Evolutionary conservation across 2,113 vertebrate genomes (phyloP).

Genomic region (Marmota flaviventris): DNA sequence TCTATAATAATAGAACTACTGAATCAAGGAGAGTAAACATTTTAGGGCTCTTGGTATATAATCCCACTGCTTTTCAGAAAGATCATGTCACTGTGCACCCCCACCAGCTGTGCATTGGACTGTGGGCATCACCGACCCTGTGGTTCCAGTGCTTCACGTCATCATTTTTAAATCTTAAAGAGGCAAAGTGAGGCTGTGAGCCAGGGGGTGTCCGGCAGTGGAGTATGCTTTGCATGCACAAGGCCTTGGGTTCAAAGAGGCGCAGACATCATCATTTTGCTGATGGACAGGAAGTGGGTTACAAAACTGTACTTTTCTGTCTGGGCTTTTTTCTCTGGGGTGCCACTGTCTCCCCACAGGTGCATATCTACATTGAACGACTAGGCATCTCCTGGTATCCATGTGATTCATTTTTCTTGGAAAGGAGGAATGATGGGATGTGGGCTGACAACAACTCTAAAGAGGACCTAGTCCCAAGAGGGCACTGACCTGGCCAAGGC

Average conservation of each 20-base stretch:
- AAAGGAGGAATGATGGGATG: not conserved
- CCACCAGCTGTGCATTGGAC: not conserved
- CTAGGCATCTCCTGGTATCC: not conserved
- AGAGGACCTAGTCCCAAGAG: not conserved
- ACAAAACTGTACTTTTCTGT: not conserved
- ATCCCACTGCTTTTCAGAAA: not conserved
- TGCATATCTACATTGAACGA: not conserved
- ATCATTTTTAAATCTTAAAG: not conserved
- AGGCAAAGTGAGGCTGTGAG: not conserved
- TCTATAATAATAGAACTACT: not conserved
- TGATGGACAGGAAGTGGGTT: not conserved
- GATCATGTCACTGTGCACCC: not conserved
- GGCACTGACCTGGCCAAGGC: not conserved
- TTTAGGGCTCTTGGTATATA: not conserved
- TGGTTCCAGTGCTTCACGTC: fast-evolving
- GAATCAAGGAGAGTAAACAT: not conserved
- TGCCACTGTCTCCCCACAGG: too few species aligned
- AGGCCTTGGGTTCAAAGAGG: not conserved
- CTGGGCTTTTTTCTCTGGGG: not conserved
- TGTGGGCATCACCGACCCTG: not conserved
- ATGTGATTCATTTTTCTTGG: not conserved
- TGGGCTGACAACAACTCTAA: not conserved
- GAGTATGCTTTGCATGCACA: not conserved
- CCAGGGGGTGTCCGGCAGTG: not conserved
- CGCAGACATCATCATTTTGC: not conserved